phyloP scores from a whole-genome alignment of 2,113 vertebrate genomes.

The Neolamprologus ventralis region DNA sequence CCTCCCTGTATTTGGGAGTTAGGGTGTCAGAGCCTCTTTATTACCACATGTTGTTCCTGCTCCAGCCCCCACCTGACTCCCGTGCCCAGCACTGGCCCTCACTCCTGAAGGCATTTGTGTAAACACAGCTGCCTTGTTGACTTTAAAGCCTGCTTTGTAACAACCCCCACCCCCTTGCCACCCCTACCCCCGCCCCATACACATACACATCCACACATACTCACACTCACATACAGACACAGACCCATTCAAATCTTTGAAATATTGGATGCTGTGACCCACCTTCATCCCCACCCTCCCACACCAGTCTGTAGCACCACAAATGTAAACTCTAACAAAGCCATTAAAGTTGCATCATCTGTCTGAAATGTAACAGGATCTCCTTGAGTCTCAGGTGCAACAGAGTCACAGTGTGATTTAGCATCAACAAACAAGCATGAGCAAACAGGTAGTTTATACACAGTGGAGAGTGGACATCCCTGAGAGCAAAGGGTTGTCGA shows the following conservation, averaged over 20 bases:
- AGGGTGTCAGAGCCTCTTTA: slow-evolving; percentile 16
- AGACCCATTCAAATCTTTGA: not conserved
- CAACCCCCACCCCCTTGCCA: not conserved
- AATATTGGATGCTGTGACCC: not conserved
- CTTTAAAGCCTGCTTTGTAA: slow-evolving; percentile 64
- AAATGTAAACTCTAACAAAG: slow-evolving; percentile 38
- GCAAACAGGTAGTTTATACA: not conserved
- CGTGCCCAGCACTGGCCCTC: not conserved
- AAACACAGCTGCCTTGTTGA: slow-evolving; percentile 72
- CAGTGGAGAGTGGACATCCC: not conserved
- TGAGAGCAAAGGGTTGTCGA: slow-evolving; percentile 4
- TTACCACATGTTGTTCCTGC: slow-evolving; percentile 39
- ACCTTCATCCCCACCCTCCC: not conserved
- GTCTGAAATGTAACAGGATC: slow-evolving; percentile 37
- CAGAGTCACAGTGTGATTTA: slow-evolving; percentile 45
- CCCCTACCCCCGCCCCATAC: not conserved
- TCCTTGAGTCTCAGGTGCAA: slow-evolving; percentile 57
- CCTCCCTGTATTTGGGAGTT: not conserved
- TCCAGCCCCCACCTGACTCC: not conserved
- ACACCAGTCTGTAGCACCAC: not conserved
- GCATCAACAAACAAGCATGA: slow-evolving; percentile 31
- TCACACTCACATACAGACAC: not conserved
- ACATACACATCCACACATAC: not conserved
- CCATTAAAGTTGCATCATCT: slow-evolving; percentile 32
- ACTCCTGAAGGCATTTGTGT: slow-evolving; percentile 53